Evolutionary conservation across 2,888 invertebrate species (phyloP).

Genomic region (Conomelus anceps): DNA sequence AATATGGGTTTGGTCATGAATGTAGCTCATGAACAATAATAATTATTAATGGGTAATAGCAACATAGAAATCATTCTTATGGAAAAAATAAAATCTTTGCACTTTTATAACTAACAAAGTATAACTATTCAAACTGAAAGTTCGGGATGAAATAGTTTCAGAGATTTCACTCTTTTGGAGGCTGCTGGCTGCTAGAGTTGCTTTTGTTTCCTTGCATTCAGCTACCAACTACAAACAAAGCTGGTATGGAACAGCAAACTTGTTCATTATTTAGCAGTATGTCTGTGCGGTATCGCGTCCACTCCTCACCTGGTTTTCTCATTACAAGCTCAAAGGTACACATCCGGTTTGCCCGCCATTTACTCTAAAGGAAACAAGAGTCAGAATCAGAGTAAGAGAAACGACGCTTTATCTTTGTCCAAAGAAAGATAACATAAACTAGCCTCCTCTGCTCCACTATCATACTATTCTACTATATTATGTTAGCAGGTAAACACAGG

Average conservation of each 20-base stretch:
- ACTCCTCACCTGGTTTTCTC: not conserved
- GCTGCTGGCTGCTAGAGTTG: too few relatives aligned
- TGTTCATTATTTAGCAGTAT: not conserved
- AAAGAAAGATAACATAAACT: not conserved
- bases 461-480: not conserved
- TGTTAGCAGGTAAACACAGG: not conserved
- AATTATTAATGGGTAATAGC: too few relatives aligned
- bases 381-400: too few relatives aligned
- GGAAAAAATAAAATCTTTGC: too few relatives aligned
- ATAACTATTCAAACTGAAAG: too few relatives aligned
- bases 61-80: too few relatives aligned
- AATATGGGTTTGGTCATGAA: too few relatives aligned
- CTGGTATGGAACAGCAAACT: not conserved
- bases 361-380: not conserved
- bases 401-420: not conserved
- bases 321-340: not conserved
- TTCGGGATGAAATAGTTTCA: too few relatives aligned
- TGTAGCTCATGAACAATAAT: too few relatives aligned
- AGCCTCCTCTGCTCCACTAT: not conserved
- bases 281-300: not conserved
- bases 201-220: too few relatives aligned
- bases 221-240: not conserved
- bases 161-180: too few relatives aligned
- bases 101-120: too few relatives aligned
- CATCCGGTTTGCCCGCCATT: not conserved